phyloP scores from a whole-genome alignment of 1,140 invertebrate genomes.

The Rhyzopertha dominica region DNA sequence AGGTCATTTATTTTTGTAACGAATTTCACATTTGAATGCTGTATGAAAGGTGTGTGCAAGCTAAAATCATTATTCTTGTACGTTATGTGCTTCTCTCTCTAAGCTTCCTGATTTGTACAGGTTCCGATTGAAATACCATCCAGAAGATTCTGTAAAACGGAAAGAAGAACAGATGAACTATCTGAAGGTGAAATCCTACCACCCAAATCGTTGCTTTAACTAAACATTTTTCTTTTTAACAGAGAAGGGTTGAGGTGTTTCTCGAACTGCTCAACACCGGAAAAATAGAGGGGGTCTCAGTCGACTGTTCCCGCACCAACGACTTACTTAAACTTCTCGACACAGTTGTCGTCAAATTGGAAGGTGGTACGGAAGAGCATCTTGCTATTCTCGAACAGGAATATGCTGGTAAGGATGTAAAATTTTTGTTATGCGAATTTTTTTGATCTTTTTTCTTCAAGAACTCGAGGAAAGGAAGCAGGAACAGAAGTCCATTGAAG shows the following conservation, averaged over 20 bases:
- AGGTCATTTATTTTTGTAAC: background rate
- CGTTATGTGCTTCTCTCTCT: background rate
- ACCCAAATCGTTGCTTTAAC: slow-evolving; percentile 5
- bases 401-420: slow-evolving; percentile 35
- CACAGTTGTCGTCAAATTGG: slow-evolving; percentile 93
- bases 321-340: slow-evolving; percentile 85
- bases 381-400: slow-evolving; percentile 70
- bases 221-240: slow-evolving; percentile 21
- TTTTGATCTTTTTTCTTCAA: slow-evolving; percentile 13
- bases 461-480: slow-evolving; percentile 47
- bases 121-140: slow-evolving; percentile 99
- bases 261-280: slow-evolving; percentile 73
- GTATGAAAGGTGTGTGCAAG: background rate
- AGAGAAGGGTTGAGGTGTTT: slow-evolving; percentile 89
- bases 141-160: slow-evolving; percentile 87
- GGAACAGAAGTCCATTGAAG: slow-evolving; percentile 35
- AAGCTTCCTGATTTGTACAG: slow-evolving; percentile 53
- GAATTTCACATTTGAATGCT: background rate
- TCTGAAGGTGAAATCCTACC: slow-evolving; percentile 63
- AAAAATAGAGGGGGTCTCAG: slow-evolving; percentile 69
- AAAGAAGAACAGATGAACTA: slow-evolving; percentile 81
- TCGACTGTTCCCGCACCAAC: slow-evolving; percentile 87
- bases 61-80: background rate
- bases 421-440: background rate
- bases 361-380: slow-evolving; percentile 95